Conservation (phyloP, 1,140 invertebrate genomes). For the Drosophila suzukii region DNA sequence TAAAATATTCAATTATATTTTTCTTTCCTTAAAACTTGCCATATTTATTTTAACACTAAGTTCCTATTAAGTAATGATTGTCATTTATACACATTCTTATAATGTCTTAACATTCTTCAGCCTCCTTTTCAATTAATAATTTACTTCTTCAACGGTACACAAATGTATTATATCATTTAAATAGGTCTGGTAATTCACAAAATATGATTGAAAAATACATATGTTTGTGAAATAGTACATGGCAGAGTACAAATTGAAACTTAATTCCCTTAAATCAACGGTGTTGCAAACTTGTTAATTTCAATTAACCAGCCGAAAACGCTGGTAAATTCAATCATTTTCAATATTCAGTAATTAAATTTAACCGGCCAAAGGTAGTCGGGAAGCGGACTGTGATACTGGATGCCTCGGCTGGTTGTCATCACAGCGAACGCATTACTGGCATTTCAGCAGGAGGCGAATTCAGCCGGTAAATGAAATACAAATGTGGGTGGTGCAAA, state of each 20-base stretch:
- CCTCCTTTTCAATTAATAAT: no score
- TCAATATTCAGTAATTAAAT: slow-evolving; percentile 51
- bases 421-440: slow-evolving; percentile 54
- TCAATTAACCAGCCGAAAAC: slow-evolving; percentile 38
- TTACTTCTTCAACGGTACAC: no score
- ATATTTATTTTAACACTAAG: no score
- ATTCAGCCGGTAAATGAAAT: slow-evolving; percentile 2
- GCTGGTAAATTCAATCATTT: slow-evolving; percentile 44
- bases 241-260: neutral
- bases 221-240: neutral
- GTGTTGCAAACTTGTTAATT: slow-evolving; percentile 30
- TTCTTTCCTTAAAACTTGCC: no score
- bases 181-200: no score
- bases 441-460: slow-evolving; percentile 2
- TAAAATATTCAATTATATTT: no score
- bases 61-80: no score
- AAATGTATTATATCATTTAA: no score
- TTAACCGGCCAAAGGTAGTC: neutral
- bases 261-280: slow-evolving; percentile 15
- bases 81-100: no score
- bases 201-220: no score
- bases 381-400: neutral
- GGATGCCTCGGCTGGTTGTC: slow-evolving; percentile 39
- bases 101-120: no score
- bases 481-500: slow-evolving; percentile 22